These are phyloP conservation scores for Sebastes oblongus DNA, from an alignment of 2,797 vertebrate species.

Conservation along the genomic window DNA sequence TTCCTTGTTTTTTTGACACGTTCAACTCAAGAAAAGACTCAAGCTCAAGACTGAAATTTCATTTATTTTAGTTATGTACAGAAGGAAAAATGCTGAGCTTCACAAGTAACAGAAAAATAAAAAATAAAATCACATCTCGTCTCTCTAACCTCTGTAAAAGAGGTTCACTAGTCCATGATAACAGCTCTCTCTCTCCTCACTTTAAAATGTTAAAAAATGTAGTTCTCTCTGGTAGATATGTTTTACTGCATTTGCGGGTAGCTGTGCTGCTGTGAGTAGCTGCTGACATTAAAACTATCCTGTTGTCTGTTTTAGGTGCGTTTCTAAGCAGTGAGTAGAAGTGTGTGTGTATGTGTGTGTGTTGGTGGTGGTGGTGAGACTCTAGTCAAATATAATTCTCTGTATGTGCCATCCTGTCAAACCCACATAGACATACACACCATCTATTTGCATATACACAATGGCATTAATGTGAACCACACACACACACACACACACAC, in stretches of 20 bases:
- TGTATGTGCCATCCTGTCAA: constrained; percentile 28
- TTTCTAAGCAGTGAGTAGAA: constrained; percentile 42
- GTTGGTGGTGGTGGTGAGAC: neutral
- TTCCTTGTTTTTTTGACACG: neutral
- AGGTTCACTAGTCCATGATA: constrained; percentile 21
- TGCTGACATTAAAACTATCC: constrained; percentile 50
- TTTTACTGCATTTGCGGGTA: constrained; percentile 61
- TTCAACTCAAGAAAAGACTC: neutral
- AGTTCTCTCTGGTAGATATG: constrained; percentile 63
- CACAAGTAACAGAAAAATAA: constrained; percentile 71
- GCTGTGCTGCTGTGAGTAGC: constrained; percentile 59
- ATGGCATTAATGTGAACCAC: constrained; percentile 18
- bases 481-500: neutral
- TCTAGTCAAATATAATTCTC: constrained; percentile 34
- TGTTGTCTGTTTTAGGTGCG: constrained; percentile 46
- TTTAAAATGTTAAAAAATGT: constrained; percentile 17
- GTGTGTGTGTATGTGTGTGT: neutral
- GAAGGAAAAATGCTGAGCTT: constrained; percentile 64
- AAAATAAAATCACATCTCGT: constrained; percentile 64
- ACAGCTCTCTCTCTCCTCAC: constrained; percentile 15
- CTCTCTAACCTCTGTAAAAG: constrained; percentile 41
- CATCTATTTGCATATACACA: constrained; percentile 52
- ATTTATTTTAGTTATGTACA: constrained; percentile 81
- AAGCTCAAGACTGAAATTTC: constrained; percentile 63
- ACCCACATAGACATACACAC: constrained; percentile 27